Base-by-base conservation (phyloP, 2,113 vertebrate species). In the Mola mola region DNA sequence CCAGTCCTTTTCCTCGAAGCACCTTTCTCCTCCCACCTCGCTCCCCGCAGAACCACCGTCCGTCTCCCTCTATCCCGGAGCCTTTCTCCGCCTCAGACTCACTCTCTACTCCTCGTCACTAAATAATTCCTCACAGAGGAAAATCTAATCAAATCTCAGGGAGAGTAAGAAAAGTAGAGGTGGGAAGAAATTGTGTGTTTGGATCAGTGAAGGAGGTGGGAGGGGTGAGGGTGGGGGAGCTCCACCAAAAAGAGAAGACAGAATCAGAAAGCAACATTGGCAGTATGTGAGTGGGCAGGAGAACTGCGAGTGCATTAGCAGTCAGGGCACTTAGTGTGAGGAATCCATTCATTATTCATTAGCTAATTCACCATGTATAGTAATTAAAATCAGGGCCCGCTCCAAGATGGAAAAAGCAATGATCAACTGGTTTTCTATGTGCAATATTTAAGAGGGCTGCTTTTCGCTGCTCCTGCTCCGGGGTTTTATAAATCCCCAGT, bases 261-360 rank as follows among this genome's bases (percentile, higher is more conserved):
- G 52, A 83, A 76, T 79, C 66, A 66, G 70, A 82, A 75, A 66
- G 74, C 63, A 80, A 75, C 78, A 61, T 62, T 83, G 75, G 78
- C 68, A 65, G 69, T 72, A 70, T 78, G 74, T 77, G 81, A 72
- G 61, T 58, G 72, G 58, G 60, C 72, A 75, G 63, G 75, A 62
- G 78, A 78, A 63, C 21, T 33, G 81, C 81, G 63, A 84, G 66
- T 74, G 81, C 90, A 92, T 92, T 92, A 87, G 87, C 85, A 92
- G 89, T 91, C 91, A 75, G 84, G 85, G 90, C 91, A 91, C 90
- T 91, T 88, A 83, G 83, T 80, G 78, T 78, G 84, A 84, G 79
- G 87, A 91, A 82, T 72, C 79, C 86, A 92, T 92, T 92, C 90
- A 92, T 92, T 90, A 92, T 91, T 90, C 89, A 92, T 91, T 91